Evolutionary conservation across 2,797 vertebrate genomes (phyloP), one percentile per base, ranked within the genome.

Genomic region (Melanotaenia nigrans): DNA sequence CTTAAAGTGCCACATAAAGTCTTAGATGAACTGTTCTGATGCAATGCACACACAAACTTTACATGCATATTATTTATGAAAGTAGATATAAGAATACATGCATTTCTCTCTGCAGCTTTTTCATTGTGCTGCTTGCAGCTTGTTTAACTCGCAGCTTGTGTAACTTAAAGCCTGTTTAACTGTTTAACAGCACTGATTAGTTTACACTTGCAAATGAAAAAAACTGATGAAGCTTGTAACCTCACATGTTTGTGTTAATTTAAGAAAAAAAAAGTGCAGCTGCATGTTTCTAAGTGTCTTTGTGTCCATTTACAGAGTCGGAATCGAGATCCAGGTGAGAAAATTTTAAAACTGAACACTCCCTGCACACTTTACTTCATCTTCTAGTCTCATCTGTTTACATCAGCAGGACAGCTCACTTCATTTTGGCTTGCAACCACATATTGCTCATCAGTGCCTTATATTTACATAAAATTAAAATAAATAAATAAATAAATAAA

Each of bases 261-360:
- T 40, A 13, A 53, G 11, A 53, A 16, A 40, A 59, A 4, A 33
- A 54, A 22, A 11, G 1, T 7, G 12, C 0, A 47, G 20, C 13
- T 12, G 49, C 24, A n/a, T 61, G 42, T n/a, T 33, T 36, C 24
- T 24, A 22, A 76, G n/a, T 65, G 10, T 79, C 5, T 71, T 4
- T 77, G 1, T 78, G 4, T 75, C 2, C 73, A 2, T 78, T 35
- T 85, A 12, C 89, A 94, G 93, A 75, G 77, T 73, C 92, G 86
- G 85, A 86, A 89, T 84, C 86, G 78, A 84, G 93, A 94, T 85
- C 76, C 92, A 92, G 93, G 93, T 94, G 73, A 93, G 93, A 63
- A 6, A 53, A 8, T 49, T 16, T 14, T 5, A 16, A 42, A 42
- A 16, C 16, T 49, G 20, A n/a, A 22, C 16, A 1, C 32, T 61